phyloP scores from a whole-genome alignment of 2,888 invertebrate genomes.

The Oscheius onirici region DNA sequence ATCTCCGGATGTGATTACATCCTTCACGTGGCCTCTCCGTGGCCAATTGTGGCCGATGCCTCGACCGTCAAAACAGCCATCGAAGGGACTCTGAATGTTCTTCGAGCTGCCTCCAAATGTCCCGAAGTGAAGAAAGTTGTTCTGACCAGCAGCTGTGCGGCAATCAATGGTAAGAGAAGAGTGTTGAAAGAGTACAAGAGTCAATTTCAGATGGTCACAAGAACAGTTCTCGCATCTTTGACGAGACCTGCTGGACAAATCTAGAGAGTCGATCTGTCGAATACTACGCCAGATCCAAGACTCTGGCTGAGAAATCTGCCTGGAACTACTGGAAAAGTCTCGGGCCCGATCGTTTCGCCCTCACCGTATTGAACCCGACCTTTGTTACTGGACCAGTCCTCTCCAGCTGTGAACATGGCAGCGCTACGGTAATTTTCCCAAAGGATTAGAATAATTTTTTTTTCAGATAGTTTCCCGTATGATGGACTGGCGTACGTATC shows the following conservation, averaged over 20 bases:
- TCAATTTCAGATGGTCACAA: conserved; percentile 49
- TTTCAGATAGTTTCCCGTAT: conserved; percentile 49
- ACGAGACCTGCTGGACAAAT: conserved; percentile 57
- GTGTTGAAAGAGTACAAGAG: conserved; percentile 40
- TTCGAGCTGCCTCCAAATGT: conserved; percentile 73
- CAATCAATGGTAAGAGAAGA: conserved; percentile 54
- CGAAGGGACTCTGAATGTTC: conserved; percentile 73
- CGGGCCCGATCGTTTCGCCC: conserved; percentile 37
- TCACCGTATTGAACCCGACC: conserved; percentile 56
- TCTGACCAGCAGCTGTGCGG: conserved; percentile 73
- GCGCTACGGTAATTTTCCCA: conserved; percentile 41
- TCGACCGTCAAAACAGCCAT: conserved; percentile 73
- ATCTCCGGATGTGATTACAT: conserved; percentile 52
- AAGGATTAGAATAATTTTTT: neutral
- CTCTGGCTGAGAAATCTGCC: conserved; percentile 53
- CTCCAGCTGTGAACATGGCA: conserved; percentile 52
- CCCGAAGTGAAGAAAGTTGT: conserved; percentile 73
- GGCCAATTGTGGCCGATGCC: conserved; percentile 60
- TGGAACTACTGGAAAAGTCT: conserved; percentile 52
- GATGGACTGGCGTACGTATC: conserved; percentile 53
- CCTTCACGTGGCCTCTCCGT: conserved; percentile 58
- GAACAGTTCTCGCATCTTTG: conserved; percentile 51
- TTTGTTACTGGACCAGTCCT: conserved; percentile 57
- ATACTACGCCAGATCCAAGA: conserved; percentile 56
- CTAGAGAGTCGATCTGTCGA: conserved; percentile 39